Conservation (phyloP, 2,888 invertebrate species). For the Bruchidius siliquastri region DNA sequence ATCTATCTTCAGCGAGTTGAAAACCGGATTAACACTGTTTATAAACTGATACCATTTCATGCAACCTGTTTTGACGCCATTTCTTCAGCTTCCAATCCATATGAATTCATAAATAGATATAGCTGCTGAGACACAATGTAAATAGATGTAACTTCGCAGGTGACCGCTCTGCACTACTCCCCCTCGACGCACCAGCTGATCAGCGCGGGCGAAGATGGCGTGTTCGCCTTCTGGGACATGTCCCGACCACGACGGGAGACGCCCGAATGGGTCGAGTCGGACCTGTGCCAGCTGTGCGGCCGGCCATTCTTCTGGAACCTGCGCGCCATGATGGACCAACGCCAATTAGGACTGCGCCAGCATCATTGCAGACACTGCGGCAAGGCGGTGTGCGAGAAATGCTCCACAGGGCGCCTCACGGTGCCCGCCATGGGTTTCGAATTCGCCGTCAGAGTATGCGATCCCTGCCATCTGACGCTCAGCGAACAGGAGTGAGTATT, state of each 20-base stretch:
- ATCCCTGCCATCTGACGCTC: conserved; percentile 78
- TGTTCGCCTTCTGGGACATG: conserved; percentile 95
- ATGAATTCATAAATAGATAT: too few species aligned
- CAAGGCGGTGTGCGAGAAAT: conserved; percentile 89
- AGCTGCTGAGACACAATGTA: too few species aligned
- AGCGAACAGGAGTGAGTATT: conserved; percentile 79
- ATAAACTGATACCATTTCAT: too few species aligned
- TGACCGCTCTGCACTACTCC: conserved; percentile 83
- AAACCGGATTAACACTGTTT: too few species aligned
- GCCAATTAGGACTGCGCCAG: conserved; percentile 84
- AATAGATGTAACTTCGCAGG: too few species aligned
- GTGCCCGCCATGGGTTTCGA: conserved; percentile 98
- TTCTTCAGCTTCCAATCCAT: too few species aligned
- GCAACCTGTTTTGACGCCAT: too few species aligned
- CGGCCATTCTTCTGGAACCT: conserved; percentile 99
- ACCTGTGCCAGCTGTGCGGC: conserved; percentile 89
- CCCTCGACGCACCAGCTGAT: conserved; percentile 74
- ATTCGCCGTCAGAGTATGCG: conserved; percentile 93
- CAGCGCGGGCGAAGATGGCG: conserved; percentile 88
- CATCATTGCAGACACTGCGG: conserved; percentile 94
- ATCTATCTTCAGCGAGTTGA: too few species aligned
- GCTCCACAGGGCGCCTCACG: conserved; percentile 81
- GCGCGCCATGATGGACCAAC: conserved; percentile 96
- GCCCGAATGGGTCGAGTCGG: conserved; percentile 92
- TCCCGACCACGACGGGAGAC: conserved; percentile 82